Evolutionary conservation across 2,113 vertebrate species (phyloP).

Genomic region (Panthera tigris): DNA sequence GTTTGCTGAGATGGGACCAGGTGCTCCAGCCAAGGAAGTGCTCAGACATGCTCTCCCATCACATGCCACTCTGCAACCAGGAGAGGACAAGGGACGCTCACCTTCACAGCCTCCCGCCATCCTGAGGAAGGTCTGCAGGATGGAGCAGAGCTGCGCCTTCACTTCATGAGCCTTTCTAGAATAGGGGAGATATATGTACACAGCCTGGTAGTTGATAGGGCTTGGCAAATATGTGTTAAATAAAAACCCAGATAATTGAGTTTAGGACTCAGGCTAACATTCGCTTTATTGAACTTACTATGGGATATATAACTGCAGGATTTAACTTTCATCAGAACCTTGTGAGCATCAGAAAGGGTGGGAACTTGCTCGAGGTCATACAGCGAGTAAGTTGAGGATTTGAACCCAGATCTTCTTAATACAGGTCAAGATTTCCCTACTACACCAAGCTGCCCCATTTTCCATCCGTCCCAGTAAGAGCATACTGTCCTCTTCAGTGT

Average conservation of each 20-base stretch:
- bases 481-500: not conserved
- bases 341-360: not conserved
- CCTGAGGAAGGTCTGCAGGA: conserved; percentile 36
- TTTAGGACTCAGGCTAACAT: not conserved
- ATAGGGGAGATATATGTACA: not conserved
- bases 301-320: not conserved
- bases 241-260: not conserved
- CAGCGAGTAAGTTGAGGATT: not conserved
- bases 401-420: conserved; percentile 39
- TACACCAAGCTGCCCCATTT: not conserved
- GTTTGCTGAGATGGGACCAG: not conserved
- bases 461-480: not conserved
- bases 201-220: not conserved
- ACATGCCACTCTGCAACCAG: not conserved
- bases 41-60: not conserved
- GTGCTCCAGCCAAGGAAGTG: not conserved
- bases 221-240: not conserved
- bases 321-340: not conserved
- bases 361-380: not conserved
- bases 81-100: not conserved
- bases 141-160: conserved; percentile 5
- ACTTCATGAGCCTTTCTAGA: conserved; percentile 40
- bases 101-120: conserved; percentile 45
- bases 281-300: not conserved
- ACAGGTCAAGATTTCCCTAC: not conserved